Evolutionary conservation across 1,140 invertebrate species (phyloP).

Genomic region (Rhynchophorus ferrugineus): DNA sequence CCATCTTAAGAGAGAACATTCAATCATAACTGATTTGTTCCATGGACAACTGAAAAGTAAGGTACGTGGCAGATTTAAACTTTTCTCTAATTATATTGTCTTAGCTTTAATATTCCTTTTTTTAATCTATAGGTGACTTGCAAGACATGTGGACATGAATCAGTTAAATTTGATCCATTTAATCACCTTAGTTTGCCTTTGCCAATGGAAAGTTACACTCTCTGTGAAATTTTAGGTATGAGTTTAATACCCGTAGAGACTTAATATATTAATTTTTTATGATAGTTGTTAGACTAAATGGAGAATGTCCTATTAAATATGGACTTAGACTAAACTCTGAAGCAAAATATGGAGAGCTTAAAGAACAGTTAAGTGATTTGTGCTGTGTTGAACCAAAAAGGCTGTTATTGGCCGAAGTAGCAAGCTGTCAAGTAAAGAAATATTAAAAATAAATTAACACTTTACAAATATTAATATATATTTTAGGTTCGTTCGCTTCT

Average conservation of each 20-base stretch:
- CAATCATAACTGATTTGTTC: slow-evolving; percentile 83
- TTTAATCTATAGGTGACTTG: slow-evolving; percentile 53
- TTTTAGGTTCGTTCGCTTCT: slow-evolving; percentile 25
- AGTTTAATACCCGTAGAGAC: neutral
- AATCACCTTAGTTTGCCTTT: slow-evolving; percentile 79
- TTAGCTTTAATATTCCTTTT: neutral
- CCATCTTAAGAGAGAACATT: slow-evolving; percentile 68
- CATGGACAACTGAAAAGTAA: slow-evolving; percentile 85
- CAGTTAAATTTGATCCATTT: slow-evolving; percentile 83
- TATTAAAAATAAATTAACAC: neutral
- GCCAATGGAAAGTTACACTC: slow-evolving; percentile 69
- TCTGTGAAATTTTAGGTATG: slow-evolving; percentile 64
- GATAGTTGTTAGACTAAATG: slow-evolving; percentile 65
- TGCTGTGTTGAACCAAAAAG: slow-evolving; percentile 54
- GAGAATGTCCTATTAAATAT: slow-evolving; percentile 72
- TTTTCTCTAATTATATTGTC: neutral
- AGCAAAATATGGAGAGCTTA: slow-evolving; percentile 64
- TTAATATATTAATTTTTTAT: neutral
- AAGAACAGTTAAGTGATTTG: slow-evolving; percentile 58
- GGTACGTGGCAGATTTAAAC: slow-evolving; percentile 38
- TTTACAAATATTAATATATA: too few species aligned
- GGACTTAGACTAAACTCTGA: slow-evolving; percentile 73
- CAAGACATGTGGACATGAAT: slow-evolving; percentile 68
- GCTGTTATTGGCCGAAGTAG: slow-evolving; percentile 62
- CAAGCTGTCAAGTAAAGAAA: slow-evolving; percentile 51